phyloP scores from a whole-genome alignment of 1,140 invertebrate genomes.

The Hydropsyche tenuis region DNA sequence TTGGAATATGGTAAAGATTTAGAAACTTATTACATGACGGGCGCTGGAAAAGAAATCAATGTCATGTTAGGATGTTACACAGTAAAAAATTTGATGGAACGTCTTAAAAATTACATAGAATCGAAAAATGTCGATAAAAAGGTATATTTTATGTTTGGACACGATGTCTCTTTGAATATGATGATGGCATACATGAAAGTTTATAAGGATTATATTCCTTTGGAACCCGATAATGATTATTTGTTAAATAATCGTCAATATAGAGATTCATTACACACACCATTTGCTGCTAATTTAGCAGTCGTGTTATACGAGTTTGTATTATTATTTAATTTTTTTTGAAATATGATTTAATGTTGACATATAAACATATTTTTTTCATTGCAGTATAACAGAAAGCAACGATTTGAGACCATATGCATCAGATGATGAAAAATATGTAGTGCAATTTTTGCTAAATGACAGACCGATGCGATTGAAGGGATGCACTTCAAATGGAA shows the following conservation, averaged over 20 bases:
- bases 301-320: constrained; percentile 62
- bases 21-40: constrained; percentile 73
- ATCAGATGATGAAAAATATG: constrained; percentile 20
- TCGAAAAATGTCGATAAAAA: constrained; percentile 54
- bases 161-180: constrained; percentile 68
- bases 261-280: constrained; percentile 69
- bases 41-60: constrained; percentile 72
- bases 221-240: constrained; percentile 68
- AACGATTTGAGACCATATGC: too few relatives aligned
- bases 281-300: constrained; percentile 75
- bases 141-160: constrained; percentile 76
- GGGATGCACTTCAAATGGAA: constrained; percentile 1
- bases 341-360: too few relatives aligned
- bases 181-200: constrained; percentile 70
- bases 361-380: too few relatives aligned
- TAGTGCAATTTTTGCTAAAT: constrained; percentile 29
- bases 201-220: constrained; percentile 64
- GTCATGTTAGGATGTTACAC: constrained; percentile 72
- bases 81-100: constrained; percentile 73
- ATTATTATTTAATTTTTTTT: background rate
- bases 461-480: constrained; percentile 4
- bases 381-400: too few relatives aligned
- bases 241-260: constrained; percentile 65
- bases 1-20: constrained; percentile 82
- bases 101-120: constrained; percentile 55